phyloP scores from a whole-genome alignment of 23 tunicate species.

The Halocynthia roretzi region DNA sequence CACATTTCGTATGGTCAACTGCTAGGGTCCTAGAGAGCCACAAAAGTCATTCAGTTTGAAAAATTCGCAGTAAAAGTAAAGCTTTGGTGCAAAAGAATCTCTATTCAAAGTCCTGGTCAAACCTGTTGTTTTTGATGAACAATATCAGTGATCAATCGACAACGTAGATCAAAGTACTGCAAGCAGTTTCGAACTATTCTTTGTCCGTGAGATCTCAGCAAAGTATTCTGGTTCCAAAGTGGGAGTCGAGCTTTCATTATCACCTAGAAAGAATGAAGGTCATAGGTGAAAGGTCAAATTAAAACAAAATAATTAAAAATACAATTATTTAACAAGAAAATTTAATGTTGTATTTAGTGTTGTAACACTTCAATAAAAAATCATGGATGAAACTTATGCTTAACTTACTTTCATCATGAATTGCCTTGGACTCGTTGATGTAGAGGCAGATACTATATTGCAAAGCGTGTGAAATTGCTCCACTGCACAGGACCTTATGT shows the following conservation, averaged over 20 bases:
- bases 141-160: slow-evolving; percentile 35
- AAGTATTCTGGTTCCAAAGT: slow-evolving; percentile 63
- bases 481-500: slow-evolving; percentile 52
- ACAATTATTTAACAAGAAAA: background rate
- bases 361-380: background rate
- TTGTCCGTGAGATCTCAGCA: slow-evolving; percentile 53
- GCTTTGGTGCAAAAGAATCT: no score
- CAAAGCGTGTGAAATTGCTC: slow-evolving; percentile 50
- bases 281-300: background rate
- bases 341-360: background rate
- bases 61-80: no score
- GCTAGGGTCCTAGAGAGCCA: no score
- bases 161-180: slow-evolving; percentile 50
- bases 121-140: slow-evolving; percentile 62
- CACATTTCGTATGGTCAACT: no score
- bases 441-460: slow-evolving; percentile 26
- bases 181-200: slow-evolving; percentile 50
- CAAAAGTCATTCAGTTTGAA: no score
- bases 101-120: background rate
- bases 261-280: slow-evolving; percentile 25
- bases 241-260: slow-evolving; percentile 58
- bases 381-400: background rate
- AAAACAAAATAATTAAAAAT: background rate
- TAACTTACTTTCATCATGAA: slow-evolving; percentile 50
- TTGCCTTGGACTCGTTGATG: slow-evolving; percentile 33